Conservation (phyloP, 2,797 vertebrate species). For the Anguilla pacifica region DNA sequence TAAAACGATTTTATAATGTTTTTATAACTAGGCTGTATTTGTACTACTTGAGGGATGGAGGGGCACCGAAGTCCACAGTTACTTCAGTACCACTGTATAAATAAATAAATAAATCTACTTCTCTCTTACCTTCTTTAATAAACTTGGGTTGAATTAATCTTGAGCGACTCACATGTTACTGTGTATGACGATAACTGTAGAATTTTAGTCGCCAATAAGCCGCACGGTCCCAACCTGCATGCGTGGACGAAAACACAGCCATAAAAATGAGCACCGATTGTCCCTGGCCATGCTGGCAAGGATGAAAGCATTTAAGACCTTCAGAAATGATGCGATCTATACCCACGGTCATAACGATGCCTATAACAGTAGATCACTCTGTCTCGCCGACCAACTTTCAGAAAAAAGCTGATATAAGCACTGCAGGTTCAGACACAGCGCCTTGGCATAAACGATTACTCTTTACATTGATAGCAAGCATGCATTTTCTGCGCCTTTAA, state of each 20-base stretch:
- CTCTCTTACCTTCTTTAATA: too few relatives aligned
- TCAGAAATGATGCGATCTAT: conserved; percentile 34
- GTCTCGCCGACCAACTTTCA: background rate
- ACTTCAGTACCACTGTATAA: background rate
- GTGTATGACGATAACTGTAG: background rate
- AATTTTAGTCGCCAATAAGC: background rate
- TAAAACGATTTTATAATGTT: background rate
- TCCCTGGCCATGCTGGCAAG: background rate
- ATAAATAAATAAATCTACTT: background rate
- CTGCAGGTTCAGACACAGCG: background rate
- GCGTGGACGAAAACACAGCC: background rate
- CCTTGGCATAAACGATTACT: conserved; percentile 23
- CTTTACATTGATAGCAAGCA: background rate
- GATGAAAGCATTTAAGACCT: conserved; percentile 32
- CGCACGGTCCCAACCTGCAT: background rate
- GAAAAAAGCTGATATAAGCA: conserved; percentile 24
- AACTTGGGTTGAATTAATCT: background rate
- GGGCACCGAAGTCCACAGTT: too few relatives aligned
- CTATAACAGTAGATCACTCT: conserved; percentile 34
- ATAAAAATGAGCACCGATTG: conserved; percentile 17
- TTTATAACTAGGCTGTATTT: background rate
- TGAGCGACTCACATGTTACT: background rate
- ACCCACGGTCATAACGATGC: conserved; percentile 21
- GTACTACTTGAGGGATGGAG: too few relatives aligned
- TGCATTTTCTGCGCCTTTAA: background rate